phyloP scores from a whole-genome alignment of 2,797 vertebrate genomes.

The Gambusia yucatana region DNA sequence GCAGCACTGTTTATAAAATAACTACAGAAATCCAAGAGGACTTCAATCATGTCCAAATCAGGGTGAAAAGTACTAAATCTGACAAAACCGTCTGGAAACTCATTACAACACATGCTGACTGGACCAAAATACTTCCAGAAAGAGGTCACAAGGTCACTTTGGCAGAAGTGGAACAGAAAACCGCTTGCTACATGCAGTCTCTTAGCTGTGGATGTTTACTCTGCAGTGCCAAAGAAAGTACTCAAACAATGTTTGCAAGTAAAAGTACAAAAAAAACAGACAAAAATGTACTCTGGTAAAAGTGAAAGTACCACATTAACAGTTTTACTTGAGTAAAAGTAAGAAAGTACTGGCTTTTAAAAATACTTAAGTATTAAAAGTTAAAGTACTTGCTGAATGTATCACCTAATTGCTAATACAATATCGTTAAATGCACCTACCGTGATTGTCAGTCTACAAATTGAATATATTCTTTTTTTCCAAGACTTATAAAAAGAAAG shows the following conservation, averaged over 20 bases:
- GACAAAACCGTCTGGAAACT: conserved; percentile 27
- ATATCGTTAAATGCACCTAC: too few relatives aligned
- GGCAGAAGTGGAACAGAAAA: conserved; percentile 4
- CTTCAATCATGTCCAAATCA: conserved; percentile 7
- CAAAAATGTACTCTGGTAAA: too few relatives aligned
- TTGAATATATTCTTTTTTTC: background rate
- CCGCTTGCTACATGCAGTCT: conserved; percentile 2
- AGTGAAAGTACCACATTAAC: too few relatives aligned
- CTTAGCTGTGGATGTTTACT: conserved; percentile 4
- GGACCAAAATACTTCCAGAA: conserved; percentile 12
- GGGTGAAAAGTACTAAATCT: conserved; percentile 28
- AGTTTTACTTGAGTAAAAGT: too few relatives aligned
- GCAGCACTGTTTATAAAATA: conserved; percentile 12
- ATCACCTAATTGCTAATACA: too few relatives aligned
- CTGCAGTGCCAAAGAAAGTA: too few relatives aligned
- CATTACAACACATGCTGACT: conserved; percentile 30
- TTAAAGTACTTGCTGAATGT: too few relatives aligned
- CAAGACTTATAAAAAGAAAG: background rate
- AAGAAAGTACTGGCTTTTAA: too few relatives aligned
- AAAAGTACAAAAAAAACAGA: too few relatives aligned
- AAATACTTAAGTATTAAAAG: too few relatives aligned
- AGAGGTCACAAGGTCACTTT: conserved; percentile 33
- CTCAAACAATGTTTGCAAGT: too few relatives aligned
- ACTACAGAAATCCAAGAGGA: conserved; percentile 1
- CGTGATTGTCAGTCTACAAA: background rate